Conservation (phyloP, 2,888 invertebrate species). For the Melanargia galathea region DNA sequence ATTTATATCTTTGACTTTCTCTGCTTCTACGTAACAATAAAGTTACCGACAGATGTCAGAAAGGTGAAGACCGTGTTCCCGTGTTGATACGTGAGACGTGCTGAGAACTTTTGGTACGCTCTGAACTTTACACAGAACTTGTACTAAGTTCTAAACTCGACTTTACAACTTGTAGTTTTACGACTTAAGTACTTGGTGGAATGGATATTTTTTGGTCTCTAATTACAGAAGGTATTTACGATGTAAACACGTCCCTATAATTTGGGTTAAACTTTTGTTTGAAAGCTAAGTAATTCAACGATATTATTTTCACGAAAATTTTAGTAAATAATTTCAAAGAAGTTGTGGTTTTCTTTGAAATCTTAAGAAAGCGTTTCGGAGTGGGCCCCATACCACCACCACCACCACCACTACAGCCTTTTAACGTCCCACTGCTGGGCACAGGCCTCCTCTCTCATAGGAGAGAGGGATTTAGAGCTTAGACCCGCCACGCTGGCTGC, state of each 20-base stretch:
- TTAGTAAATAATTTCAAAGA: no score
- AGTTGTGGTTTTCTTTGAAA: no score
- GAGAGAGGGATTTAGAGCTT: no score
- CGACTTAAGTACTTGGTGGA: slow-evolving; percentile 1
- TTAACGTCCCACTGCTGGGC: no score
- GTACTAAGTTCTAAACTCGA: slow-evolving; percentile 9
- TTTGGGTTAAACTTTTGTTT: background rate
- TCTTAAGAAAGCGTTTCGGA: no score
- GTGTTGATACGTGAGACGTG: slow-evolving; percentile 15
- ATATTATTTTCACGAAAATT: no score
- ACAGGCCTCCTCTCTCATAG: no score
- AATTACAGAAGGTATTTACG: background rate
- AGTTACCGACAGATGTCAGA: background rate
- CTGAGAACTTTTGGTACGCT: slow-evolving; percentile 1
- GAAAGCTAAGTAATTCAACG: background rate
- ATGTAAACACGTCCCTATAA: background rate
- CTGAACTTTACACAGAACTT: slow-evolving; percentile 8
- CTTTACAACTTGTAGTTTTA: slow-evolving; percentile 9
- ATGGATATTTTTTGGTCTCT: background rate
- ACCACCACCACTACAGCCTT: no score
- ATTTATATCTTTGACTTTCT: no score
- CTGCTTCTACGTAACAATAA: background rate
- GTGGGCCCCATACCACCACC: no score
- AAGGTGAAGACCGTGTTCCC: slow-evolving; percentile 14
- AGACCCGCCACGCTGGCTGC: no score